Percentiles rank a stretch among this genome's conserved stretches.
Evolutionary conservation across 2,888 invertebrate genomes (phyloP).

Genomic region (Eupithecia exiguata): DNA sequence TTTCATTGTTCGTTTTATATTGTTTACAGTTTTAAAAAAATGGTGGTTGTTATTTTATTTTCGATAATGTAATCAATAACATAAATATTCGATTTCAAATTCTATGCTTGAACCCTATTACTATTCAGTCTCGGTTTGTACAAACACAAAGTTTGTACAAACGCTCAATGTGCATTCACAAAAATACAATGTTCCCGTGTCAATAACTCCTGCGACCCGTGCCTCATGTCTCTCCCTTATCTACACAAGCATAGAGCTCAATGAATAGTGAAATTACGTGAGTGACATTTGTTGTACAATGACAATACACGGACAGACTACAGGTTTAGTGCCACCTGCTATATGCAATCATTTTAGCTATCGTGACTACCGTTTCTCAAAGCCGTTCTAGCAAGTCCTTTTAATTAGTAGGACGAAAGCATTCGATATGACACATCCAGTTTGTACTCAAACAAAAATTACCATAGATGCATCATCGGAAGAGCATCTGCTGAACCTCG

Average conservation of each 20-base stretch:
- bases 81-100: too few relatives aligned
- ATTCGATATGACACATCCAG: background rate
- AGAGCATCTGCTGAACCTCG: constrained; percentile 58
- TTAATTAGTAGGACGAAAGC: background rate
- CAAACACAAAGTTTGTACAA: too few relatives aligned
- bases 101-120: too few relatives aligned
- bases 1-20: too few relatives aligned
- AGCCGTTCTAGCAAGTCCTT: background rate
- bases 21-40: too few relatives aligned
- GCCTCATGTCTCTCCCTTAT: background rate
- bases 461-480: constrained; percentile 66
- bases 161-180: background rate
- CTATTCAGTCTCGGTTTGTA: too few relatives aligned
- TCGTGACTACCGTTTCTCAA: background rate
- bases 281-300: too few relatives aligned
- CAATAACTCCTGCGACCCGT: background rate
- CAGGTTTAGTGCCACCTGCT: background rate
- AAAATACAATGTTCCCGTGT: background rate
- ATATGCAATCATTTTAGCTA: background rate
- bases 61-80: too few relatives aligned
- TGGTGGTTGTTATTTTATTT: too few relatives aligned
- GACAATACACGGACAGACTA: background rate
- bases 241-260: background rate
- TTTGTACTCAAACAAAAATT: constrained; percentile 23
- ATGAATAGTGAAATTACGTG: background rate